Percentiles rank a stretch among this genome's conserved stretches.
phyloP scores from a whole-genome alignment of 2,888 invertebrate genomes.

The Tuberolachnus salignus region DNA sequence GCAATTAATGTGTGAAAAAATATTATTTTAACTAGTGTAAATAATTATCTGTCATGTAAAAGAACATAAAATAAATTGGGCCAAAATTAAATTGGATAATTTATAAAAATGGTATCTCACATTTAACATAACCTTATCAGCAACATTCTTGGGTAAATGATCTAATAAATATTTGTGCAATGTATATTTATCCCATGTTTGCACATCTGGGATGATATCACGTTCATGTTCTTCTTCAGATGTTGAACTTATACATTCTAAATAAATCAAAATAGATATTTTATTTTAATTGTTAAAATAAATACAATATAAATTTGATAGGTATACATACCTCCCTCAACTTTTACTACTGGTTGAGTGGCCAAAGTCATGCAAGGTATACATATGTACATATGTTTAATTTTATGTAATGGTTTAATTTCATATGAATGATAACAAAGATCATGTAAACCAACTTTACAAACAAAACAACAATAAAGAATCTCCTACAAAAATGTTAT shows the following conservation, averaged over 20 bases:
- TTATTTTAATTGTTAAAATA: neutral
- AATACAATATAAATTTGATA: no score
- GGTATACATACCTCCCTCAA: no score
- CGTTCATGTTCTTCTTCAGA: neutral
- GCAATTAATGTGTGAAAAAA: no score
- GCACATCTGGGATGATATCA: constrained; percentile 11
- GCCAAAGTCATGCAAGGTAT: constrained; percentile 46
- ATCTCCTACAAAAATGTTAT: neutral
- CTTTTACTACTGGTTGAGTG: neutral
- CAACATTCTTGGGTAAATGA: no score
- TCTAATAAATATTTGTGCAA: neutral
- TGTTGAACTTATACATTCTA: neutral
- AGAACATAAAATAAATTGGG: neutral
- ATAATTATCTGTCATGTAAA: no score
- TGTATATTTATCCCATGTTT: constrained; percentile 12
- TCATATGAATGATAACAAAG: constrained; percentile 15
- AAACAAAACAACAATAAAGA: constrained; percentile 24
- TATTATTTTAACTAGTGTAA: no score
- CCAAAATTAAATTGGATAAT: no score
- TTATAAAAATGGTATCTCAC: constrained; percentile 31
- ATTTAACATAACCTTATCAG: neutral
- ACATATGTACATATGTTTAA: constrained; percentile 4
- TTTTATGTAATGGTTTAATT: constrained; percentile 13
- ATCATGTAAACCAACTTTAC: constrained; percentile 27
- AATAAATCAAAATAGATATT: neutral